Conservation (phyloP, 2,888 invertebrate genomes). For the Spilarctia lutea region DNA sequence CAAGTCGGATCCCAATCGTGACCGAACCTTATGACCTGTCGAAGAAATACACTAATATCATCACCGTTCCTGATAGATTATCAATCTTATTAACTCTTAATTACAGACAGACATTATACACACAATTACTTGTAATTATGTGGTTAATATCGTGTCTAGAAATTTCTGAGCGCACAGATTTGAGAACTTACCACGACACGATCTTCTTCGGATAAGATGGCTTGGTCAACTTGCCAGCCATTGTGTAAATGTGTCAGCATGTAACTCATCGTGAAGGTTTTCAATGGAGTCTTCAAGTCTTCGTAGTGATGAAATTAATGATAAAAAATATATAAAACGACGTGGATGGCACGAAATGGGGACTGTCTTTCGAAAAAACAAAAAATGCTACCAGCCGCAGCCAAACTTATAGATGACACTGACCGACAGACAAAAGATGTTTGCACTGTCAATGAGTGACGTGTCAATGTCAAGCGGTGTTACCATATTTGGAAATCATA, state of each 20-base stretch:
- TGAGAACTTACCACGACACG: conserved; percentile 97
- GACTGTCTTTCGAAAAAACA: too few species aligned
- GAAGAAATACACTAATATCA: neutral
- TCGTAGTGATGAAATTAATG: too few species aligned
- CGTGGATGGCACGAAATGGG: too few species aligned
- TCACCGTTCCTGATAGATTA: neutral
- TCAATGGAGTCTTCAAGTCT: too few species aligned
- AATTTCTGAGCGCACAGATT: neutral
- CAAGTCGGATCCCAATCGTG: conserved; percentile 99
- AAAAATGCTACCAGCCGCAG: too few species aligned
- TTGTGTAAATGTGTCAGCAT: conserved; percentile 99
- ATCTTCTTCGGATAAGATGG: conserved; percentile 99
- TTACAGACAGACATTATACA: neutral
- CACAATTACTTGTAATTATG: neutral
- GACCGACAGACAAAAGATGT: too few species aligned
- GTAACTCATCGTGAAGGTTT: conserved; percentile 93
- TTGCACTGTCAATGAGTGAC: too few species aligned
- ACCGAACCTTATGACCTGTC: conserved; percentile 97
- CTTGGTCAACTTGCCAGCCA: conserved; percentile 99
- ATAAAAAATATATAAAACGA: too few species aligned
- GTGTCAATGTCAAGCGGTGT: too few species aligned
- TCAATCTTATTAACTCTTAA: neutral
- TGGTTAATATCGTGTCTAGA: neutral
- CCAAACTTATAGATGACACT: too few species aligned
- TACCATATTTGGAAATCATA: too few species aligned